phyloP scores from a whole-genome alignment of 2,797 vertebrate species.

The Sebastes itinus region DNA sequence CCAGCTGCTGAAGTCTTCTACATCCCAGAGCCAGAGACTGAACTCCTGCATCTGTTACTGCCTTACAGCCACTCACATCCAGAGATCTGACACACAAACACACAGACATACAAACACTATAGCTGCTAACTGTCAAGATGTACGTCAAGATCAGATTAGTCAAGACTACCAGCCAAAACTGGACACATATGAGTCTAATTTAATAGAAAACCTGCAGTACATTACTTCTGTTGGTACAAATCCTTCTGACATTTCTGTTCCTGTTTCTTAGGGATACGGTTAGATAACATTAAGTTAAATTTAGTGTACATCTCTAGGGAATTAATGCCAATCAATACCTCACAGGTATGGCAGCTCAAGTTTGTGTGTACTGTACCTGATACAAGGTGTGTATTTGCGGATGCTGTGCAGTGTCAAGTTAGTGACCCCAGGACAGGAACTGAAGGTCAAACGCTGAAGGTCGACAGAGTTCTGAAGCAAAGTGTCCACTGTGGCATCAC shows the following conservation, averaged over 20 bases:
- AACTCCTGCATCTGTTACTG: constrained; percentile 73
- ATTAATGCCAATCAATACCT: neutral
- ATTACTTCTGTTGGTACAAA: neutral
- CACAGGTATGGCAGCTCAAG: neutral
- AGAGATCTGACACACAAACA: constrained; percentile 58
- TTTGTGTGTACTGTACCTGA: constrained; percentile 47
- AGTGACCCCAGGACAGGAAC: constrained; percentile 72
- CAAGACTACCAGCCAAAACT: neutral
- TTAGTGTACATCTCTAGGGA: fast-evolving
- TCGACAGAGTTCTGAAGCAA: constrained; percentile 63
- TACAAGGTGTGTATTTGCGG: constrained; percentile 53
- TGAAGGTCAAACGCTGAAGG: constrained; percentile 69
- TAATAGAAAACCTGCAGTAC: neutral
- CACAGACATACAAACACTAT: neutral
- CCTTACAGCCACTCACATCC: constrained; percentile 74
- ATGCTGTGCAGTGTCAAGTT: constrained; percentile 72
- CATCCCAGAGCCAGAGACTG: constrained; percentile 70
- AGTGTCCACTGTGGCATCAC: constrained; percentile 52
- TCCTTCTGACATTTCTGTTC: neutral
- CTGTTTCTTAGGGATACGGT: neutral
- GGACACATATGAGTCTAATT: neutral
- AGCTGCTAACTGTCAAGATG: neutral
- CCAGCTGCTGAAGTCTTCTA: constrained; percentile 65
- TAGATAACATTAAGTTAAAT: fast-evolving
- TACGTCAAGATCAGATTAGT: no score